These are phyloP conservation scores for Carassius carassius DNA, from an alignment of 2,113 vertebrate species.

Conservation along the genomic window DNA sequence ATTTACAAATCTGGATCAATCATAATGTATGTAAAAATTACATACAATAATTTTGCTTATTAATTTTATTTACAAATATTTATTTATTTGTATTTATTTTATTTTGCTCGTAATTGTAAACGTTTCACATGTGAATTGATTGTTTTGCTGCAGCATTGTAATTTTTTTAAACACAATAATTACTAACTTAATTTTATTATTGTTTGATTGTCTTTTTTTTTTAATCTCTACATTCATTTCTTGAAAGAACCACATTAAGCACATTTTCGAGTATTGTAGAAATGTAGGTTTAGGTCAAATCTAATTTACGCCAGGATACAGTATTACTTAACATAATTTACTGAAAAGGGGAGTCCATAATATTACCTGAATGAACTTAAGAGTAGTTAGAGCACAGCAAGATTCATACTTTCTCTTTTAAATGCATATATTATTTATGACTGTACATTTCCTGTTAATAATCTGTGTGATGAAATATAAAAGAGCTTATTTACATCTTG, in stretches of 20 bases:
- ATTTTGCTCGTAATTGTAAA: background rate
- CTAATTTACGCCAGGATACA: background rate
- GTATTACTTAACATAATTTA: background rate
- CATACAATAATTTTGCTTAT: too few relatives aligned
- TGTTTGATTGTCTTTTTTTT: too few relatives aligned
- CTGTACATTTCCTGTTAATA: background rate
- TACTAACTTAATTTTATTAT: too few relatives aligned
- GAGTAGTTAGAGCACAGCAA: background rate
- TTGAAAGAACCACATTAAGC: background rate
- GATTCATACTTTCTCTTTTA: background rate
- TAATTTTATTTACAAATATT: too few relatives aligned
- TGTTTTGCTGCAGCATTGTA: background rate
- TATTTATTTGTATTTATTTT: background rate
- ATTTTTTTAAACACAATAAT: too few relatives aligned
- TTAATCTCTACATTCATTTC: background rate
- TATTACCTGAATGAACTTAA: background rate
- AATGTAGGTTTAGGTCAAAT: background rate
- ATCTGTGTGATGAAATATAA: conserved; percentile 7
- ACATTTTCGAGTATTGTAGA: too few relatives aligned
- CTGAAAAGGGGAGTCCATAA: background rate
- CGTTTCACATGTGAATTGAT: background rate
- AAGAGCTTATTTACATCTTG: background rate
- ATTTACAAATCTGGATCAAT: too few relatives aligned
- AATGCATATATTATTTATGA: background rate
- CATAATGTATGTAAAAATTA: too few relatives aligned